A percentile compares a stretch with the other conserved stretches of the same genome.
Conservation (phyloP, 2,888 invertebrate species). For the Tipula confusa region DNA sequence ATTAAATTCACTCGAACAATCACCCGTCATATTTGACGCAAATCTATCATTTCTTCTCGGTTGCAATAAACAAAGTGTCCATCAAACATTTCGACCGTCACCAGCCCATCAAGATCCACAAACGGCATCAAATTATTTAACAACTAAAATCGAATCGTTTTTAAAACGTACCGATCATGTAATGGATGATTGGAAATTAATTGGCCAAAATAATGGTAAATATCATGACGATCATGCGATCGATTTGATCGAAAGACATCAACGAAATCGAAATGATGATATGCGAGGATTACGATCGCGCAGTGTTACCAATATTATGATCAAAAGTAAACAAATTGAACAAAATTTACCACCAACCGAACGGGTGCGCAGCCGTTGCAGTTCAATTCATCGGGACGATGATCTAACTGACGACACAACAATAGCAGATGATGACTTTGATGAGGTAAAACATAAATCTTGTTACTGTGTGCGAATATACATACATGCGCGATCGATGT, state of each 20-base stretch:
- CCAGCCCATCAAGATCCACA: conserved; percentile 73
- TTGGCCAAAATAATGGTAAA: conserved; percentile 56
- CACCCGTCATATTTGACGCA: conserved; percentile 77
- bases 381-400: conserved; percentile 43
- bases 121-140: conserved; percentile 72
- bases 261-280: conserved; percentile 45
- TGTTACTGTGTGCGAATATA: too few relatives aligned
- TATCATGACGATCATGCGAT: conserved; percentile 46
- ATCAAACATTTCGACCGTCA: conserved; percentile 63
- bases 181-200: conserved; percentile 77
- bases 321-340: conserved; percentile 70
- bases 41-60: conserved; percentile 75
- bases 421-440: conserved; percentile 62
- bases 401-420: conserved; percentile 62
- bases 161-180: conserved; percentile 79
- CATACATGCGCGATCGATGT: background rate
- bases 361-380: conserved; percentile 45
- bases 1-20: conserved; percentile 62
- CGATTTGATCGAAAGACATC: conserved; percentile 45
- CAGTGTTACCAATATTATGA: conserved; percentile 77
- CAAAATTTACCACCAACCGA: conserved; percentile 47
- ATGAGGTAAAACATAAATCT: conserved; percentile 57
- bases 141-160: conserved; percentile 73
- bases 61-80: conserved; percentile 64
- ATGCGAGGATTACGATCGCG: conserved; percentile 58